A percentile compares a stretch with the other conserved stretches of the same genome.
phyloP scores from a whole-genome alignment of 1,140 invertebrate species.

The Neodiprion pinetum region DNA sequence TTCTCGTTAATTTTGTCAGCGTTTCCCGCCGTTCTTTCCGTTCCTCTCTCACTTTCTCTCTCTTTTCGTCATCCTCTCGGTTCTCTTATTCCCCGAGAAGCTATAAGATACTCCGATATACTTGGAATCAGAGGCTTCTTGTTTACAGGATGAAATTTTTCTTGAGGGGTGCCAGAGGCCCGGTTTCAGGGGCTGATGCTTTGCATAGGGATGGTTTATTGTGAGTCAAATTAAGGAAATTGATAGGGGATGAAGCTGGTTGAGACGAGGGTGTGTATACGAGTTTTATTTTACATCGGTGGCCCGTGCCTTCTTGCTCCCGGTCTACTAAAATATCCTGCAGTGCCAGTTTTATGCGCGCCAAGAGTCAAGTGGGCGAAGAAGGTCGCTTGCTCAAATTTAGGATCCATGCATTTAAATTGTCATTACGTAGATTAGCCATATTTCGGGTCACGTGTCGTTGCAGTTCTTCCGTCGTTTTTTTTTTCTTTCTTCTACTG shows the following conservation, averaged over 20 bases:
- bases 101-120: too few relatives aligned
- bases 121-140: not conserved
- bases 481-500: too few relatives aligned
- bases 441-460: not conserved
- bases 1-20: too few relatives aligned
- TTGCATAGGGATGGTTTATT: conserved; percentile 7
- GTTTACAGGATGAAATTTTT: conserved; percentile 2
- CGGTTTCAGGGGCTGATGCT: not conserved
- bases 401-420: conserved; percentile 45
- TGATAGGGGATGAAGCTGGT: conserved; percentile 6
- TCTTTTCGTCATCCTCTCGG: too few relatives aligned
- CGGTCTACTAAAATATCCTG: not conserved
- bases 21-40: too few relatives aligned
- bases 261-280: not conserved
- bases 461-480: too few relatives aligned
- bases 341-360: not conserved
- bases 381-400: not conserved
- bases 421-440: conserved; percentile 35
- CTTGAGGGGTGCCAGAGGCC: not conserved
- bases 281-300: not conserved
- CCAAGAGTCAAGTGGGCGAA: too few relatives aligned
- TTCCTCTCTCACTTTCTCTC: too few relatives aligned
- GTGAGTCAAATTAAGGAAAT: conserved; percentile 7
- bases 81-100: too few relatives aligned
- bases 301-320: not conserved